A percentile compares a stretch with the other conserved stretches of the same genome.
phyloP scores from a whole-genome alignment of 2,113 vertebrate genomes.

The Picathartes gymnocephalus region DNA sequence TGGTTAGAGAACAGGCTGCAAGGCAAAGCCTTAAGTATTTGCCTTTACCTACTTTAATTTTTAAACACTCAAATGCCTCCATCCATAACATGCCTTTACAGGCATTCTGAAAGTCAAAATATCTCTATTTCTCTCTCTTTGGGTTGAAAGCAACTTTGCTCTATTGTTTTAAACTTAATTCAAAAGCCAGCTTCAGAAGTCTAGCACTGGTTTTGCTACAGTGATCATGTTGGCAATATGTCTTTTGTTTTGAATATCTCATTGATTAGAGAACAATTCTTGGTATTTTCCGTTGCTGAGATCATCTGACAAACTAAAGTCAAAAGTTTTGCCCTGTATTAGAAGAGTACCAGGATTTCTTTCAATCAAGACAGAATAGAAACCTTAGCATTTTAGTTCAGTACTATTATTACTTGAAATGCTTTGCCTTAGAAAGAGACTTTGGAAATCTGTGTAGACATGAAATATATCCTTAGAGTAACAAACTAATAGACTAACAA shows the following conservation, averaged over 20 bases:
- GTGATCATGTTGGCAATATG: not conserved
- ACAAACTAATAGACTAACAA: not conserved
- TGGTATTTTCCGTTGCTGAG: not conserved
- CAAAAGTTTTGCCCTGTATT: not conserved
- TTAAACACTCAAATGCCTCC: not conserved
- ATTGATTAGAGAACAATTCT: not conserved
- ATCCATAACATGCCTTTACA: not conserved
- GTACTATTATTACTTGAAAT: conserved; percentile 29
- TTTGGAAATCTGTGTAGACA: not conserved
- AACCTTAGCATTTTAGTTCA: not conserved
- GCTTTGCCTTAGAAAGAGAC: not conserved
- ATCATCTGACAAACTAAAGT: not conserved
- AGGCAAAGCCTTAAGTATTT: conserved; percentile 9
- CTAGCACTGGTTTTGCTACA: not conserved
- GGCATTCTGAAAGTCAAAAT: not conserved
- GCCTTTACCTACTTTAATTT: not conserved
- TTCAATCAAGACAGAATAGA: not conserved
- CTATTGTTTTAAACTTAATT: not conserved
- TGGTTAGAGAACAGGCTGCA: not conserved
- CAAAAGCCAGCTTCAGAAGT: not conserved
- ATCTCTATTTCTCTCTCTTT: not conserved
- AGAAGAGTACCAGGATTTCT: not conserved
- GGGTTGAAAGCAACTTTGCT: not conserved
- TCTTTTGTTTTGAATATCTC: not conserved
- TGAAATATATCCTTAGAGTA: not conserved